Evolutionary conservation across 2,888 invertebrate genomes (phyloP), one percentile per base, ranked within the genome.

Genomic region (Brassicogethes aeneus): DNA sequence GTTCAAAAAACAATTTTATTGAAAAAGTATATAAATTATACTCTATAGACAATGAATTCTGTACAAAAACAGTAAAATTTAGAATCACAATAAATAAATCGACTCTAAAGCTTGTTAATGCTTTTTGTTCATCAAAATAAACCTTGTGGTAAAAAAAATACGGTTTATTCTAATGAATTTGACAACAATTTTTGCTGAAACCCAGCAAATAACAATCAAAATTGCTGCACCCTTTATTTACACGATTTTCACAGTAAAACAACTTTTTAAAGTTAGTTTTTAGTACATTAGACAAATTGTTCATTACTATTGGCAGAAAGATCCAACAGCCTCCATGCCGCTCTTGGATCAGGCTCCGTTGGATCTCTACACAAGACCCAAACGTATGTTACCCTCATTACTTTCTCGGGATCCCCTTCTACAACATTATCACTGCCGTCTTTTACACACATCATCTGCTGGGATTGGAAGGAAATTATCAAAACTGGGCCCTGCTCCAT

Each of bases 401-500:
- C 88, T 70, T 93, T 95, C 36, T 95, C 85, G 0, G 92, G 88
- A 70, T 94, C 88, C 3, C 99, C 99, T 66, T 97, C 95, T 0
- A 97, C 80, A 0, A 97, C 81, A 53, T 84, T 83, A 45, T 85
- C 85, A 46, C 79, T 79, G 1, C 71, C 66, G 69, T 99, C 92
- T 47, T 82, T 77, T 3, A 97, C 85, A 53, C 88, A 92, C 82
- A 92, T 85, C 46, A 97, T 94, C 73, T 99, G 95, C 64, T 97
- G 97, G 0, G 94, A 85, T 60, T 89, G 89, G 73, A 99, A 99
- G 50, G 85, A 90, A 45, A 99, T 85, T 35, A 97, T 86, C 48
- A 99, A 70, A 2, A 99, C 95, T 0, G 99, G 99, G 0, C 99
- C 99, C 63, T 97, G 96, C 39, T 99, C 97, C 92, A 97, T 95